phyloP scores from a whole-genome alignment of 2,888 invertebrate species.

The Chloroclystis v-ata region DNA sequence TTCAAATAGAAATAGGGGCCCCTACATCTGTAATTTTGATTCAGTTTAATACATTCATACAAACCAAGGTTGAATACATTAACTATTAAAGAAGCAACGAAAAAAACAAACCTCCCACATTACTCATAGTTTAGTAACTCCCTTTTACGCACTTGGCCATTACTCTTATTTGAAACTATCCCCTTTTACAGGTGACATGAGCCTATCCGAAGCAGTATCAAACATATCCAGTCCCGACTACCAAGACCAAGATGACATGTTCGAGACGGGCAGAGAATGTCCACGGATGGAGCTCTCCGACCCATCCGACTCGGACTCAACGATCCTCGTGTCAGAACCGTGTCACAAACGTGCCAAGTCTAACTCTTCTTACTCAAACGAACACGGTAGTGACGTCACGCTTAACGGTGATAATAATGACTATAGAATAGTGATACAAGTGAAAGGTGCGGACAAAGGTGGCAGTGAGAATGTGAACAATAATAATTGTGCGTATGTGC shows the following conservation, averaged over 20 bases:
- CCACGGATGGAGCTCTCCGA: slow-evolving; percentile 91
- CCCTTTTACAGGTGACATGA: slow-evolving; percentile 81
- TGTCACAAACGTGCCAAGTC: slow-evolving; percentile 77
- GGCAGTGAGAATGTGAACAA: slow-evolving; percentile 60
- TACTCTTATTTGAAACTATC: no score
- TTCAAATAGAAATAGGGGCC: no score
- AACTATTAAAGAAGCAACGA: no score
- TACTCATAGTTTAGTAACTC: no score
- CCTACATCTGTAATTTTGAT: no score
- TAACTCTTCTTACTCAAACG: slow-evolving; percentile 64
- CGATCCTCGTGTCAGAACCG: slow-evolving; percentile 89
- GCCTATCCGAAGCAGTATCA: slow-evolving; percentile 90
- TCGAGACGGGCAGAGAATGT: slow-evolving; percentile 86
- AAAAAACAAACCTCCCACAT: no score
- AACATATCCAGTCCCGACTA: slow-evolving; percentile 94
- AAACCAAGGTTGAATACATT: no score
- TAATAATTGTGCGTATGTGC: slow-evolving; percentile 66
- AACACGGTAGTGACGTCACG: slow-evolving; percentile 79
- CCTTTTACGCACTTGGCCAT: no score
- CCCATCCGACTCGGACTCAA: slow-evolving; percentile 93
- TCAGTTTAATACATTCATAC: no score
- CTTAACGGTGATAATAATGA: slow-evolving; percentile 72
- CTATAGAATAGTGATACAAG: slow-evolving; percentile 90
- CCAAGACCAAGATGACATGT: slow-evolving; percentile 91
- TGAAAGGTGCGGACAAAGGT: slow-evolving; percentile 66